phyloP scores from a whole-genome alignment of 2,888 invertebrate species.

The Drosophila neotestacea region DNA sequence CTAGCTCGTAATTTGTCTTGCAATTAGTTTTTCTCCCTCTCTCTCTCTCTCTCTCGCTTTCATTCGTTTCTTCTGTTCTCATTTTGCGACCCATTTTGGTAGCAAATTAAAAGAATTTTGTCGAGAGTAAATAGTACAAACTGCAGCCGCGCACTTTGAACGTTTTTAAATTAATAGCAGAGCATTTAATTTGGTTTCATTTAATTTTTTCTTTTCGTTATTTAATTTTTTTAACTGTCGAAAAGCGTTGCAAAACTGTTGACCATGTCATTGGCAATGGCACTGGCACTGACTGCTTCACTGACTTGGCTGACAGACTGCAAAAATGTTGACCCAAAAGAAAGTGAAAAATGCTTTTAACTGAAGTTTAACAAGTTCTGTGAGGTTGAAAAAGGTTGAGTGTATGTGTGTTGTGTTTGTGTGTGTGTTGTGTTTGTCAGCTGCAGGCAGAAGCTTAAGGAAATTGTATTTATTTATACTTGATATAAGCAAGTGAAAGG shows the following conservation, averaged over 20 bases:
- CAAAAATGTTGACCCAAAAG: constrained; percentile 46
- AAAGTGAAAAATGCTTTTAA: constrained; percentile 55
- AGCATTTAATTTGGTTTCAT: constrained; percentile 39
- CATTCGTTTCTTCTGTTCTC: constrained; percentile 1
- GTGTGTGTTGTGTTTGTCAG: constrained; percentile 7
- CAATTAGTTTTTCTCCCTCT: constrained; percentile 37
- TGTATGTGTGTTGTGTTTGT: too few species aligned
- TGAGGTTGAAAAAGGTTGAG: constrained; percentile 23
- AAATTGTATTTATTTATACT: constrained; percentile 36
- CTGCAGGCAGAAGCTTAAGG: constrained; percentile 21
- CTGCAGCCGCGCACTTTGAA: constrained; percentile 26
- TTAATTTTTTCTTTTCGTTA: neutral
- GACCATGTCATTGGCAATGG: constrained; percentile 65
- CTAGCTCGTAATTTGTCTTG: constrained; percentile 29
- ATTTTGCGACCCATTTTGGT: constrained; percentile 42
- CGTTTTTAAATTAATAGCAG: constrained; percentile 44
- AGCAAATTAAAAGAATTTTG: constrained; percentile 42
- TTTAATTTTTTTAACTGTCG: constrained; percentile 11
- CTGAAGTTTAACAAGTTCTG: constrained; percentile 52
- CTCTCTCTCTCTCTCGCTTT: constrained; percentile 11
- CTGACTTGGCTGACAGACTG: constrained; percentile 23
- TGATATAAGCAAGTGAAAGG: constrained; percentile 35
- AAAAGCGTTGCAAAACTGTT: constrained; percentile 38
- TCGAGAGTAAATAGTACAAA: constrained; percentile 32
- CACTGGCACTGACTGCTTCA: constrained; percentile 28